Evolutionary conservation across 2,888 invertebrate species (phyloP).

Genomic region (Anticlea derivata): DNA sequence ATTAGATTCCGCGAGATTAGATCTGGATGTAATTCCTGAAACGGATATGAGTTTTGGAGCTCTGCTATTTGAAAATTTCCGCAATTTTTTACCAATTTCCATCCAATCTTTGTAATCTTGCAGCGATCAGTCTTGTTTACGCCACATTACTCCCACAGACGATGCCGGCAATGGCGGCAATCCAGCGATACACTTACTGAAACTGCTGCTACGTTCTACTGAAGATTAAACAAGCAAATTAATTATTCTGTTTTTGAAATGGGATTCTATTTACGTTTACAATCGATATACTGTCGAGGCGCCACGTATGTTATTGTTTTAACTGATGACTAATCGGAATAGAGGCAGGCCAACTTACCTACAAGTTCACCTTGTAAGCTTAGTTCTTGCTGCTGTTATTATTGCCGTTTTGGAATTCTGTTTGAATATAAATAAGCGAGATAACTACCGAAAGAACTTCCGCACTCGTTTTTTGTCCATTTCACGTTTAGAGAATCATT

Average conservation of each 20-base stretch:
- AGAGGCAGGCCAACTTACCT: constrained; percentile 4
- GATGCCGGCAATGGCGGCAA: constrained; percentile 19
- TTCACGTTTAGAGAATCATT: constrained; percentile 21
- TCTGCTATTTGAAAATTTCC: constrained; percentile 32
- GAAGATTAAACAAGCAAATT: constrained; percentile 14
- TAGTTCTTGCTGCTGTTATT: constrained; percentile 1
- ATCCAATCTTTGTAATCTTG: constrained; percentile 42
- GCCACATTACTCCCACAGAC: constrained; percentile 38
- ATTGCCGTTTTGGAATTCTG: constrained; percentile 6
- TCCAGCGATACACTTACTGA: constrained; percentile 23
- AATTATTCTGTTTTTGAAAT: constrained; percentile 6
- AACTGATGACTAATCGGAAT: constrained; percentile 11
- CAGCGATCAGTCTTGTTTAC: constrained; percentile 43
- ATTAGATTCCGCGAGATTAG: constrained; percentile 29
- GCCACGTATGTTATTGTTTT: constrained; percentile 9
- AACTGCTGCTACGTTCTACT: constrained; percentile 20
- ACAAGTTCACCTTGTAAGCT: constrained; percentile 11
- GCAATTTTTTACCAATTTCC: constrained; percentile 39
- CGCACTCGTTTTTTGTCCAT: constrained; percentile 14
- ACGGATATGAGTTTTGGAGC: constrained; percentile 39
- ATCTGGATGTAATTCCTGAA: constrained; percentile 34
- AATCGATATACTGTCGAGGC: constrained; percentile 7
- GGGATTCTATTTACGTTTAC: constrained; percentile 17
- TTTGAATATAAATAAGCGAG: constrained; percentile 7
- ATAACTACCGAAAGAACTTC: constrained; percentile 6